Evolutionary conservation across 2,113 vertebrate species (phyloP), one percentile per base, ranked within the genome.

Genomic region (Origma solitaria): DNA sequence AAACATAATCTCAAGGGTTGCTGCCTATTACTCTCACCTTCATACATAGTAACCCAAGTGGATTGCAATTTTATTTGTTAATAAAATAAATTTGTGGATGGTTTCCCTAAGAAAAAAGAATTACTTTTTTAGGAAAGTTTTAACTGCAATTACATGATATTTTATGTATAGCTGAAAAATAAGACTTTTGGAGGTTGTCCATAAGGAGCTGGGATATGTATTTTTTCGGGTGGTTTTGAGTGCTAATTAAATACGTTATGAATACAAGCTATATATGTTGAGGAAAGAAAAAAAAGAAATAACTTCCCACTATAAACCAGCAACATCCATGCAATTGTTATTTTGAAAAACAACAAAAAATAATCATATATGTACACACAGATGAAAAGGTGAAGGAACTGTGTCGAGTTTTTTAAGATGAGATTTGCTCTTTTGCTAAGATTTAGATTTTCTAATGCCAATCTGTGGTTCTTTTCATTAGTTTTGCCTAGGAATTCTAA

Each of bases 281-380:
- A 21, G 10, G 9, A 58, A 35, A 38, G 5, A 19, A 65, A 15
- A 20, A 51, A 21, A 2, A 13, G 20, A 17, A 53, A 9, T 7
- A n/a, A 81, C n/a, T 45, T 1, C 1, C 17, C 38, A 4, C 27
- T 19, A 4, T 60, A 60, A 84, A 35, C 15, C 27, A 65, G 18
- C 27, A 77, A 42, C 33, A 28, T 30, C 18, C 33, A 30, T 15
- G 4, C 6, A 66, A 7, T 13, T 40, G 0, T 8, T 27, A 61
- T 61, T 44, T 27, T 1, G 27, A 15, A 22, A 72, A 76, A 13
- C 4, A 22, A 3, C 6, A 16, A 28, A 38, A 78, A 78, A 30
- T 38, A n/a, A 25, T 57, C 7, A 7, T 3, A 2, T 70, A 6
- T 53, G 24, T 71, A 13, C 8, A 50, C 4, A 20, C 0, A 3